Evolutionary conservation across 1,140 invertebrate genomes (phyloP), one percentile per base, ranked within the genome.

Genomic region (Ostrea edulis): DNA sequence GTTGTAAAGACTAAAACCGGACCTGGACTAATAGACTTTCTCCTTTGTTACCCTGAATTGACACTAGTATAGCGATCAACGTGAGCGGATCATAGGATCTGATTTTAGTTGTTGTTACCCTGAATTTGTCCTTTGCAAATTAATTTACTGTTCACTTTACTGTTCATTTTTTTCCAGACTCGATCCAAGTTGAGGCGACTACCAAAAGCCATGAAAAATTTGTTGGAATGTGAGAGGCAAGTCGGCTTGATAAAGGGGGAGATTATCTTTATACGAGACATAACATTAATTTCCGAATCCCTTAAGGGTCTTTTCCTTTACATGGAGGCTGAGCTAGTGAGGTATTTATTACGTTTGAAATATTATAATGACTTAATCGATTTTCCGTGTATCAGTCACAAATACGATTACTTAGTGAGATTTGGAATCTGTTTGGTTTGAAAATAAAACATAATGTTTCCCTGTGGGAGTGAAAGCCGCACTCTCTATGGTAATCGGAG

Each of bases 151-250:
- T 3, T 17, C 5, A 54, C 5, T 54, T 54, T 54, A 54, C 53
- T 5, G 5, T 11, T 54, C 11, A 54, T 55, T 55, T 55, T 55
- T 55, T 55, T 29, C 29, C 29, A 77, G 68, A 77, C 68, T 25
- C 22, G 29, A 9, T 77, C 68, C 25, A 77, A 77, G 29, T 22
- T 77, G 29, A 77, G 25, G 68, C 9, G 14, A 44, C 14, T 77
- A 29, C 68, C 14, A 4, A 77, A 35, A 77, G 68, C 25, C 11
- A 77, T 25, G 12, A 12, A 77, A 29, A 12, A 11, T 14, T 9
- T 77, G 29, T 11, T 77, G 68, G 68, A 77, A 77, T 29, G 29
- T 77, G 68, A 77, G 68, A 22, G 68, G 29, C 68, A 77, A 25
- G 12, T 77, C 25, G 68, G 68, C 4, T 12, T 77, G 25, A 77